These are phyloP conservation scores for Xenopus borealis DNA, from an alignment of 2,113 vertebrate species.

Conservation along the genomic window DNA sequence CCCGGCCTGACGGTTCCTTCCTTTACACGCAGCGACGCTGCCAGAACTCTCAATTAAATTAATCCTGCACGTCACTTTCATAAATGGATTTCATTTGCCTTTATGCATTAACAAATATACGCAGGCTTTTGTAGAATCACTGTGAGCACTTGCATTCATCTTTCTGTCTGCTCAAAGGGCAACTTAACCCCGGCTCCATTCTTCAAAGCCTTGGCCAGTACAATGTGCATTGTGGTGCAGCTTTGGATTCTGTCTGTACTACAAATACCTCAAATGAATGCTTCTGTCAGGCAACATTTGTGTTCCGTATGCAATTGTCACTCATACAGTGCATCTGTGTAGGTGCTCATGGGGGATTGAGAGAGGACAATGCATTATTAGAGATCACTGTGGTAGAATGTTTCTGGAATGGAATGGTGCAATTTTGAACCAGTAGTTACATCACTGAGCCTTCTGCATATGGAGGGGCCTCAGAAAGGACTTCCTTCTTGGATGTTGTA, in stretches of 20 bases:
- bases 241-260: background rate
- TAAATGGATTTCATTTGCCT: slow-evolving; percentile 12
- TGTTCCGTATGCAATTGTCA: background rate
- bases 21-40: slow-evolving; percentile 3
- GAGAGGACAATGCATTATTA: too few species aligned
- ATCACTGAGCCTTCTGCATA: too few species aligned
- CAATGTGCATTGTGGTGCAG: background rate
- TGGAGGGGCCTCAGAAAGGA: too few species aligned
- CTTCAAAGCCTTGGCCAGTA: slow-evolving; percentile 14
- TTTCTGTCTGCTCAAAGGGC: background rate
- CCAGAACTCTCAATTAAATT: slow-evolving; percentile 14
- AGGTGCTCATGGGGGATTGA: too few species aligned
- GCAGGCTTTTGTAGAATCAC: background rate
- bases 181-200: background rate
- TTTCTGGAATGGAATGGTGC: too few species aligned
- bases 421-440: too few species aligned
- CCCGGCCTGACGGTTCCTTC: background rate
- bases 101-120: slow-evolving; percentile 11
- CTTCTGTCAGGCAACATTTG: background rate
- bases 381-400: too few species aligned
- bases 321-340: background rate
- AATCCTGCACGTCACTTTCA: slow-evolving; percentile 25
- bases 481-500: too few species aligned
- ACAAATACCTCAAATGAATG: slow-evolving; percentile 14
- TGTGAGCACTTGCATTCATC: slow-evolving; percentile 7